These are phyloP conservation scores for Calliopum simillimum DNA, from an alignment of 2,888 invertebrate genomes.

Conservation along the genomic window DNA sequence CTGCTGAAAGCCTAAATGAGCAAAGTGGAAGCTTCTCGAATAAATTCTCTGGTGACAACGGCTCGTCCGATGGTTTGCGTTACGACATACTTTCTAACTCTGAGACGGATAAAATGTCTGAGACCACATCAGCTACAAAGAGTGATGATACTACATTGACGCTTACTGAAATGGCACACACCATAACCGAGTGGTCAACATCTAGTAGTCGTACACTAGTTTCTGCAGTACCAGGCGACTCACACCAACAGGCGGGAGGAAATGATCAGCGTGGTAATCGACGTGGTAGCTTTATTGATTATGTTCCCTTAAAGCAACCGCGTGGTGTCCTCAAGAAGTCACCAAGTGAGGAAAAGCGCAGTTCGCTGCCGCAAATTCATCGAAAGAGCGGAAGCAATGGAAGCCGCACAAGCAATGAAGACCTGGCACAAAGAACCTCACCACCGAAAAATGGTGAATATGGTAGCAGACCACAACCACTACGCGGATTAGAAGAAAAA, in stretches of 20 bases:
- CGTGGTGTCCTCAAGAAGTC: slow-evolving; percentile 57
- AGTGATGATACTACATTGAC: slow-evolving; percentile 83
- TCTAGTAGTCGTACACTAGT: slow-evolving; percentile 82
- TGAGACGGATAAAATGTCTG: slow-evolving; percentile 71
- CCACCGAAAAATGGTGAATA: slow-evolving; percentile 44
- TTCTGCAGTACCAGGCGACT: slow-evolving; percentile 70
- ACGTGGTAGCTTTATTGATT: slow-evolving; percentile 57
- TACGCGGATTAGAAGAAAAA: slow-evolving; percentile 51
- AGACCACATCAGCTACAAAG: slow-evolving; percentile 79
- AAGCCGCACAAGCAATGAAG: slow-evolving; percentile 51
- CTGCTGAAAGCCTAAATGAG: slow-evolving; percentile 69
- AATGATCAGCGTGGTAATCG: slow-evolving; percentile 46
- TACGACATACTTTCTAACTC: slow-evolving; percentile 75
- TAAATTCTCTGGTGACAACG: slow-evolving; percentile 66
- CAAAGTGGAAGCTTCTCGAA: slow-evolving; percentile 66
- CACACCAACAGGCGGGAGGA: slow-evolving; percentile 37
- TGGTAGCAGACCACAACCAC: slow-evolving; percentile 53
- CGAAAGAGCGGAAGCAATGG: slow-evolving; percentile 59
- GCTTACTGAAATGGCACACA: slow-evolving; percentile 79
- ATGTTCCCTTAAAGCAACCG: slow-evolving; percentile 63
- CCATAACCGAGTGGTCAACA: slow-evolving; percentile 86
- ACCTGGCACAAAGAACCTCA: slow-evolving; percentile 49
- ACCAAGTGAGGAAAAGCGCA: slow-evolving; percentile 59
- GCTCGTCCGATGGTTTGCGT: slow-evolving; percentile 67
- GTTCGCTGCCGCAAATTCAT: slow-evolving; percentile 60